Conservation (phyloP, 2,888 invertebrate species). For the Nymphalis c-album region DNA sequence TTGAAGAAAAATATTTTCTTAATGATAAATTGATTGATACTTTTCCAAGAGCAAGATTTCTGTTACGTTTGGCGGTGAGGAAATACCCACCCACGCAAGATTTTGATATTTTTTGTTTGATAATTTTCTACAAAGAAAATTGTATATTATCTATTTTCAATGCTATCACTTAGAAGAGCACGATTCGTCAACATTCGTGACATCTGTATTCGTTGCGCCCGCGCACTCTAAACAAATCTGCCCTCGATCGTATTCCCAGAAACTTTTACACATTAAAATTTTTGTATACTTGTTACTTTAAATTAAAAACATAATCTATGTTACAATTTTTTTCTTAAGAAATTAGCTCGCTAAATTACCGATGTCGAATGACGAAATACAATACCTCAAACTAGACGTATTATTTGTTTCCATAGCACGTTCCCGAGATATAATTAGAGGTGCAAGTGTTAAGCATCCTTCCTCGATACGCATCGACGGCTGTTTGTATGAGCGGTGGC, state of each 20-base stretch:
- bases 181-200: conserved; percentile 59
- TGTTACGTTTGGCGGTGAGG: not conserved
- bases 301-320: conserved; percentile 17
- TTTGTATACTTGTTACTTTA: conserved; percentile 62
- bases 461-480: conserved; percentile 73
- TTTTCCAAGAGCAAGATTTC: not conserved
- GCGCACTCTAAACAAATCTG: conserved; percentile 71
- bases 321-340: not conserved
- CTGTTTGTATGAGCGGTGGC: conserved; percentile 69
- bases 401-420: conserved; percentile 68
- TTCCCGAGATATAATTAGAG: conserved; percentile 75
- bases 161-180: conserved; percentile 50
- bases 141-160: conserved; percentile 52
- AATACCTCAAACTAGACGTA: conserved; percentile 31
- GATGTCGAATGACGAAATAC: conserved; percentile 35
- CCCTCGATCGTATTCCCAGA: conserved; percentile 71
- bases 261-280: conserved; percentile 72
- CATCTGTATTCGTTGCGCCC: conserved; percentile 61
- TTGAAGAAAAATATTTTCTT: not conserved
- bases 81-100: not conserved
- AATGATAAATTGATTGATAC: conserved; percentile 4
- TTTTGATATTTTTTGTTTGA: conserved; percentile 7
- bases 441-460: conserved; percentile 77
- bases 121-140: conserved; percentile 24
- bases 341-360: conserved; percentile 23